Conservation (phyloP, 2,797 vertebrate genomes). For the Anabacerthia variegaticeps region DNA sequence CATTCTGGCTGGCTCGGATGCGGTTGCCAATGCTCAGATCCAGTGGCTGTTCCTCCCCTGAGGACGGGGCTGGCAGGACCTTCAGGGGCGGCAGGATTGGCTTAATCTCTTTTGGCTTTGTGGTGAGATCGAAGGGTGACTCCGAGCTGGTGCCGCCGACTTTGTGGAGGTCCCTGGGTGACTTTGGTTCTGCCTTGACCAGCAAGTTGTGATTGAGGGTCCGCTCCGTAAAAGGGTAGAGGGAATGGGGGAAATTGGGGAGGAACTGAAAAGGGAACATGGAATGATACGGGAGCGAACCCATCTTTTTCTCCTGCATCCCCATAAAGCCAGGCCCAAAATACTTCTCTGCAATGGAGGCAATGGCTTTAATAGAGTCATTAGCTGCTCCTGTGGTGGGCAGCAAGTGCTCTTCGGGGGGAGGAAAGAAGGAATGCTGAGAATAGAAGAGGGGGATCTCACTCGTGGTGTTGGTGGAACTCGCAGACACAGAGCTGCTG, state of each 20-base stretch:
- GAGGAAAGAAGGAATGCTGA: constrained; percentile 95
- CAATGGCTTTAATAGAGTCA: constrained; percentile 98
- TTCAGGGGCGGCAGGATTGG: constrained; percentile 77
- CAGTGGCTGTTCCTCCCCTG: constrained; percentile 92
- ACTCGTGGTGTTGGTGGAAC: constrained; percentile 76
- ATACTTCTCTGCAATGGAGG: constrained; percentile 98
- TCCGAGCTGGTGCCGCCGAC: constrained; percentile 82
- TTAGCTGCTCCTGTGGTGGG: constrained; percentile 84
- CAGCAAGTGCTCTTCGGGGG: constrained; percentile 93
- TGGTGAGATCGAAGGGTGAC: constrained; percentile 97
- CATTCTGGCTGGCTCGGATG: constrained; percentile 89
- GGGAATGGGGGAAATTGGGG: constrained; percentile 93
- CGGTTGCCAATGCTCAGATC: constrained; percentile 95
- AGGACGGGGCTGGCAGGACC: constrained; percentile 73
- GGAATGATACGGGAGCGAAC: constrained; percentile 92
- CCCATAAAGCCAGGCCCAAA: constrained; percentile 97
- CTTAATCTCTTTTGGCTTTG: constrained; percentile 92
- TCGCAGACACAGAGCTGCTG: constrained; percentile 78
- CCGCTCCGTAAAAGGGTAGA: constrained; percentile 89
- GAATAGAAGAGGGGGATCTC: constrained; percentile 89
- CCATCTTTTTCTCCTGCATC: constrained; percentile 96
- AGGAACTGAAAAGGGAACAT: constrained; percentile 98
- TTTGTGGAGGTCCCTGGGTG: constrained; percentile 89
- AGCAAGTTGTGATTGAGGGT: constrained; percentile 90
- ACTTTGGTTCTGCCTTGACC: constrained; percentile 95